These are phyloP conservation scores for Eupeodes latifasciatus DNA, from an alignment of 2,888 invertebrate genomes.

Conservation along the genomic window DNA sequence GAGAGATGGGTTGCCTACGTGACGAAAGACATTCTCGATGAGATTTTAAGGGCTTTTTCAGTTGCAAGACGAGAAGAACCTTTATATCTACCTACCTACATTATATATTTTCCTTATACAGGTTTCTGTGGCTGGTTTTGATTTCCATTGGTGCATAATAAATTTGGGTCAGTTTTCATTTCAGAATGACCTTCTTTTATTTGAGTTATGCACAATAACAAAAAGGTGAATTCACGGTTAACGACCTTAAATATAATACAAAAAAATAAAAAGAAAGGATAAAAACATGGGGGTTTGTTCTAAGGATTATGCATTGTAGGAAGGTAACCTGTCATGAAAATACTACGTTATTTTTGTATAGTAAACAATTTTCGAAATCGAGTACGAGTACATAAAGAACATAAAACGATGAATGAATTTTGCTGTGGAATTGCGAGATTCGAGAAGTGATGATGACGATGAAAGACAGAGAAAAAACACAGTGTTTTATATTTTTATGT, in stretches of 20 bases:
- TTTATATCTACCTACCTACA: not conserved
- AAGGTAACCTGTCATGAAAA: not conserved
- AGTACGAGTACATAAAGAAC: not conserved
- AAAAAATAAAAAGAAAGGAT: too few relatives aligned
- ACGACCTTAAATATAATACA: not conserved
- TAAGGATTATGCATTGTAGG: not conserved
- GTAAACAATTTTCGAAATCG: too few relatives aligned
- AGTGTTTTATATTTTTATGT: not conserved
- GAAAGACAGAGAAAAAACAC: not conserved
- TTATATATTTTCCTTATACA: not conserved
- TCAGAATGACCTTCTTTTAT: constrained; percentile 6
- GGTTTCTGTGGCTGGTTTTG: not conserved
- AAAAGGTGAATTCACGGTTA: constrained; percentile 1
- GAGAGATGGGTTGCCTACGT: constrained; percentile 1
- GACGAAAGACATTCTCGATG: constrained; percentile 17
- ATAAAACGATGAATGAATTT: not conserved
- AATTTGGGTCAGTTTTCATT: constrained; percentile 17
- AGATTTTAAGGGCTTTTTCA: not conserved
- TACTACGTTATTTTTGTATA: not conserved
- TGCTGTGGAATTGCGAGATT: not conserved
- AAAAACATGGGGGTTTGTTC: not conserved
- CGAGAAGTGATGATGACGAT: not conserved
- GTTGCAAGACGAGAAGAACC: not conserved
- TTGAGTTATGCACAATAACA: not conserved
- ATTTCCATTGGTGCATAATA: not conserved